A percentile compares a stretch with the other conserved stretches of the same genome.
Evolutionary conservation across 2,888 invertebrate genomes (phyloP).

Genomic region (Petrophora chlorosata): DNA sequence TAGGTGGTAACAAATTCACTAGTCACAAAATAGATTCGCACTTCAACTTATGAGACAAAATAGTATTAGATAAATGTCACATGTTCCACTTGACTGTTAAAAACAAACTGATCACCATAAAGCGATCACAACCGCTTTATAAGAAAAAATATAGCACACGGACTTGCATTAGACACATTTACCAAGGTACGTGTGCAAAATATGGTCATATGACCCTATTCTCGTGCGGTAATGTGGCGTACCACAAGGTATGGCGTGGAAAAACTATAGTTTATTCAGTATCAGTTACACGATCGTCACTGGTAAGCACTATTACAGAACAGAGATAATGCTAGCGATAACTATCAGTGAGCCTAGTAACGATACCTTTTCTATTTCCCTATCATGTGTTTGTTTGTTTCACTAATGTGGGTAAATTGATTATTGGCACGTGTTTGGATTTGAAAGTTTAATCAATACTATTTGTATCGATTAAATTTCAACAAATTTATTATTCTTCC

Average conservation of each 20-base stretch:
- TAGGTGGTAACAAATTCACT: no score
- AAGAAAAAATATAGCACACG: constrained; percentile 24
- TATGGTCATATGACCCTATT: constrained; percentile 29
- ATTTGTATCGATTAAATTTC: no score
- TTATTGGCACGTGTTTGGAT: no score
- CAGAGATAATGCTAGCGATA: no score
- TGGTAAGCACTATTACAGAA: no score
- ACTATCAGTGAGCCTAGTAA: no score
- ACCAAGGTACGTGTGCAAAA: constrained; percentile 35
- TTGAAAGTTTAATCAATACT: no score
- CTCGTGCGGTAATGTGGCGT: background rate
- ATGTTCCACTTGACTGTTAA: constrained; percentile 4
- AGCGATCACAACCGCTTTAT: constrained; percentile 13
- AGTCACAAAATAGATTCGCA: background rate
- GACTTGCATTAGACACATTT: constrained; percentile 7
- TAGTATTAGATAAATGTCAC: background rate
- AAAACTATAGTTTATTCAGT: background rate
- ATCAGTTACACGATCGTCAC: background rate
- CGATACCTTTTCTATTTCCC: no score
- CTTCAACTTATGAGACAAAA: background rate
- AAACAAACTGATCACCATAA: constrained; percentile 20
- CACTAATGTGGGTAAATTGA: no score
- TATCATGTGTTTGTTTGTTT: no score
- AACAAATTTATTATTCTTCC: no score
- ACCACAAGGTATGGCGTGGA: background rate